A percentile compares a stretch with the other conserved stretches of the same genome.
Conservation (phyloP, 2,113 vertebrate species). For the Hymenochirus boettgeri region DNA sequence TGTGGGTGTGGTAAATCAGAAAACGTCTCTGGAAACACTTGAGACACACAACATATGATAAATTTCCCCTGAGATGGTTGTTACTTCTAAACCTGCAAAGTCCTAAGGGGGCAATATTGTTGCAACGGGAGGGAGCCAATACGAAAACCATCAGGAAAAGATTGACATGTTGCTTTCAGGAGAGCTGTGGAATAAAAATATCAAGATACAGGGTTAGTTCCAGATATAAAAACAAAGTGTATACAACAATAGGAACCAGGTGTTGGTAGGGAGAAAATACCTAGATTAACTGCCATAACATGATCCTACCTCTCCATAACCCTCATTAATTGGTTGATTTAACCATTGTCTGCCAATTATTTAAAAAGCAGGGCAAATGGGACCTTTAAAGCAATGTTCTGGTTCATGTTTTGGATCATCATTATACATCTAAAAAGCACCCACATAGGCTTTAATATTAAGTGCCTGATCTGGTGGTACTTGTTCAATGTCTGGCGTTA, state of each 20-base stretch:
- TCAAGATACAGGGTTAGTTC: conserved; percentile 31
- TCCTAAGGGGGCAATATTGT: conserved; percentile 38
- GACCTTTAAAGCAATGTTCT: too few relatives aligned
- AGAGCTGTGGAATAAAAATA: conserved; percentile 37
- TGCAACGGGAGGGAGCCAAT: conserved; percentile 37
- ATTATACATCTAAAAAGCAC: too few relatives aligned
- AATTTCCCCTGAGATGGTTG: conserved; percentile 37
- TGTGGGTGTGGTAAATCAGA: conserved; percentile 41
- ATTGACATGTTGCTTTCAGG: conserved; percentile 37
- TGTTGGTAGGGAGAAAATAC: conserved; percentile 7
- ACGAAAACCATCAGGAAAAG: conserved; percentile 39
- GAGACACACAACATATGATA: conserved; percentile 36
- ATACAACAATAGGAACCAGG: conserved; percentile 20
- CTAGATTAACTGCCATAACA: conserved; percentile 10
- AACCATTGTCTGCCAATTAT: too few relatives aligned
- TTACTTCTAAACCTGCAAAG: conserved; percentile 39
- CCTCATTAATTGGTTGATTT: too few relatives aligned
- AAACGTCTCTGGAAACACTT: conserved; percentile 39
- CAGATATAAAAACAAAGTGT: conserved; percentile 13
- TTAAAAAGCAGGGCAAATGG: too few relatives aligned
- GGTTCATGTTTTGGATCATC: too few relatives aligned
- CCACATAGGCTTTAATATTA: too few relatives aligned
- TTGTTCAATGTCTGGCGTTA: too few relatives aligned
- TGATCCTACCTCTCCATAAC: background rate
- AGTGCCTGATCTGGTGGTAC: too few relatives aligned